Evolutionary conservation across 92 coral and sea anemone genomes (phyloP).

Genomic region (Blastomussa wellsi): DNA sequence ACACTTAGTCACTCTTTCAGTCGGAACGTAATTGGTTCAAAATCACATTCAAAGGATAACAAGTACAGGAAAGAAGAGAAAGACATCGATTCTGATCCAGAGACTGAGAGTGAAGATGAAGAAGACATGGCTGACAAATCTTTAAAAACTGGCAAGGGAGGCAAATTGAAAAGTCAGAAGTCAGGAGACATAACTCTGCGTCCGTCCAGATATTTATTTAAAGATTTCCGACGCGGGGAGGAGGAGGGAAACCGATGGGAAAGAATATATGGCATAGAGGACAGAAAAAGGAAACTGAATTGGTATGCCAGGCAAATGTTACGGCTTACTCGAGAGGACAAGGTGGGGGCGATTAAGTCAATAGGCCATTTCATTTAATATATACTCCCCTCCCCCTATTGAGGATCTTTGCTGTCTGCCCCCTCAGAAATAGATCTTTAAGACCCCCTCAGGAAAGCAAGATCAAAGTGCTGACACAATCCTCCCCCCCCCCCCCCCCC

Average conservation of each 20-base stretch:
- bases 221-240: conserved; percentile 33
- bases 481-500: no score
- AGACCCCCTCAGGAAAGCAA: no score
- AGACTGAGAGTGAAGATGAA: conserved; percentile 39
- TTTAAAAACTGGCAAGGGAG: not conserved
- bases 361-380: no score
- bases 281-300: conserved; percentile 42
- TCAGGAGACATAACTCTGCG: conserved; percentile 13
- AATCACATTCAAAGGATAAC: not conserved
- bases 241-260: conserved; percentile 66
- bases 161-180: conserved; percentile 15
- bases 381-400: no score
- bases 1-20: not conserved
- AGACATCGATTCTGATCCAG: conserved; percentile 31
- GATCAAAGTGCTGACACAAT: no score
- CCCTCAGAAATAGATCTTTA: no score
- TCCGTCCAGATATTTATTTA: conserved; percentile 65
- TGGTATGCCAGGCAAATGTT: conserved; percentile 83
- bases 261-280: conserved; percentile 25
- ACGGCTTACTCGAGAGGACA: conserved; percentile 36
- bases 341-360: no score
- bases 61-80: not conserved
- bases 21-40: not conserved
- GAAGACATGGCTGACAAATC: not conserved
- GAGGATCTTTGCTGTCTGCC: no score